Evolutionary conservation across 2,888 invertebrate species (phyloP), one percentile per base, ranked within the genome.

Genomic region (Dryadula phaetusa): DNA sequence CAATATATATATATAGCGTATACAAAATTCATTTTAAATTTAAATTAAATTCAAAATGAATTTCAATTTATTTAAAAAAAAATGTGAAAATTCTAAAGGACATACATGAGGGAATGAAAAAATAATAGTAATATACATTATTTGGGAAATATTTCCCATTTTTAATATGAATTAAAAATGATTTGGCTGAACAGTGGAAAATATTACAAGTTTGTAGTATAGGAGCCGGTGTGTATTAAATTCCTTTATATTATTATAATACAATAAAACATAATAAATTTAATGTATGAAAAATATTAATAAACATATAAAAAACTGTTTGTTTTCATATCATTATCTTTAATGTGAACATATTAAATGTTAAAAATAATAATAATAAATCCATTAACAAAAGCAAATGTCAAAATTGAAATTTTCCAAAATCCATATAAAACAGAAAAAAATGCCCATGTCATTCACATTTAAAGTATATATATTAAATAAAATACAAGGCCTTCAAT

Each of bases 61-160:
- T 16, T 14, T n/a, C n/a, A n/a, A 10, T 20, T 46, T 18, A 46
- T 2, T 10, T 4, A 46, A 20, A 18, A 46, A 18, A 18, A 18
- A 46, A 42, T n/a, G 7, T 46, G 18, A 10, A 18, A 46, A 18
- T 46, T 20, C 32, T 7, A 32, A 8, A 32, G 32, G 8, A 37
- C n/a, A 37, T 12, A 12, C 12, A 68, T 46, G 42, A 62, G 49
- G 49, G 49, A 61, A 18, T 16, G 32, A 32, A 60, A 65, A 67
- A 49, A 66, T 62, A 47, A 70, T 72, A 49, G 68, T 68, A 70
- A 70, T 69, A 72, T 68, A 66, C 62, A 64, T 64, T 58, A 62
- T 58, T n/a, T n/a, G 61, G 71, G 64, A 32, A 60, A 62, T 32
- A 25, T 34, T 42, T 42, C 47, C 64, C 64, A 64, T 32, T 18